Conservation (phyloP, 2,888 invertebrate genomes). For the Teleogryllus oceanicus region DNA sequence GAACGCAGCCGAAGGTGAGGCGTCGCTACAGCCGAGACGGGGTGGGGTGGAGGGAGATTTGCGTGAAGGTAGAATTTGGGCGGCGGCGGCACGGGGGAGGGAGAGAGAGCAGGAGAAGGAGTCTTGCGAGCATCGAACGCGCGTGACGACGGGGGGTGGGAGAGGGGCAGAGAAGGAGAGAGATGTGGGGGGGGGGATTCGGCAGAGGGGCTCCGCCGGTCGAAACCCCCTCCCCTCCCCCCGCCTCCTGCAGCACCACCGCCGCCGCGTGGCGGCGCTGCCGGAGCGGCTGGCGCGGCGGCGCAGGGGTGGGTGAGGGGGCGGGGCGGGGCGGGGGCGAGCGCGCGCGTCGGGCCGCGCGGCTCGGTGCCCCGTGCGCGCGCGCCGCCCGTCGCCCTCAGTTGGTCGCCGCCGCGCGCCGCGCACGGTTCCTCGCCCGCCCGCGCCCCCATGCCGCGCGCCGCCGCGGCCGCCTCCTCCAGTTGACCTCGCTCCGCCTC, state of each 20-base stretch:
- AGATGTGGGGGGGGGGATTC: neutral
- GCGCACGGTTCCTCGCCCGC: neutral
- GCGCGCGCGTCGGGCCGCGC: neutral
- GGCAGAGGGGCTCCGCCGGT: constrained; percentile 4
- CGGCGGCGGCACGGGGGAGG: neutral
- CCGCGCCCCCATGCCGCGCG: neutral
- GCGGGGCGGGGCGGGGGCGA: neutral
- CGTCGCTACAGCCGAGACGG: neutral
- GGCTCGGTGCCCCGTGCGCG: neutral
- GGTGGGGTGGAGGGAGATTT: neutral
- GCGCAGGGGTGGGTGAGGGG: neutral
- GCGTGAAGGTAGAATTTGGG: neutral
- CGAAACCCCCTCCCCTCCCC: neutral
- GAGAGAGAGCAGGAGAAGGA: neutral
- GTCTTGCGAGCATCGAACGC: neutral
- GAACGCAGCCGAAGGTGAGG: neutral
- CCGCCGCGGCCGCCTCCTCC: neutral
- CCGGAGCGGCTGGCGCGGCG: neutral
- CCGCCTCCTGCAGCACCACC: neutral
- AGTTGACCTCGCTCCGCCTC: neutral
- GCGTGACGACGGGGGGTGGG: neutral
- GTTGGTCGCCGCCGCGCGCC: constrained; percentile 7
- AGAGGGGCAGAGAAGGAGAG: neutral
- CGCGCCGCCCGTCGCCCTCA: neutral
- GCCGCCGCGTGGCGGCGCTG: neutral